phyloP scores from a whole-genome alignment of 2,113 vertebrate genomes.

The Prunella fulvescens region DNA sequence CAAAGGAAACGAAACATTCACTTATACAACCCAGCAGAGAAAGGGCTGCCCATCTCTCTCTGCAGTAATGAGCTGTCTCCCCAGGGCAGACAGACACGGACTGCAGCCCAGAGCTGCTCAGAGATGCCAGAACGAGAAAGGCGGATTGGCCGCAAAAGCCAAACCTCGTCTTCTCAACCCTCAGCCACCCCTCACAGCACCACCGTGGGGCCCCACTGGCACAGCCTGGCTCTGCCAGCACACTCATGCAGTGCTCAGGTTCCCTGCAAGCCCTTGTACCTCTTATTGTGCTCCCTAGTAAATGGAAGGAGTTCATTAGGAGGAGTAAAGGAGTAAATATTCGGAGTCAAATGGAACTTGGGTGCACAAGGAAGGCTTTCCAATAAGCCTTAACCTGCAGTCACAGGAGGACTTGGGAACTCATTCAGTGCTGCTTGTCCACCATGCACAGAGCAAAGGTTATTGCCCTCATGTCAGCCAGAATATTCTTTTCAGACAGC shows the following conservation, averaged over 20 bases:
- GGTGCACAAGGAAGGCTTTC: background rate
- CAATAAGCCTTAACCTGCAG: background rate
- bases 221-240: background rate
- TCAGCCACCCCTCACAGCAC: background rate
- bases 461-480: background rate
- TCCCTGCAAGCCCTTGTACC: background rate
- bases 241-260: background rate
- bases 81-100: background rate
- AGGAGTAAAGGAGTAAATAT: background rate
- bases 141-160: fast-evolving
- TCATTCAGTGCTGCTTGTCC: background rate
- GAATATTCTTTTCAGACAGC: background rate
- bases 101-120: fast-evolving
- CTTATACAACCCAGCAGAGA: background rate
- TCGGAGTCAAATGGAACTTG: background rate
- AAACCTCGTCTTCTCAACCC: background rate
- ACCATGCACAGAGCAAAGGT: background rate
- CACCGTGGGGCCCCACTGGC: fast-evolving
- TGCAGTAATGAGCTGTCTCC: background rate
- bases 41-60: background rate
- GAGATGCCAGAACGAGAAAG: background rate
- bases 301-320: too few species aligned
- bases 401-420: background rate
- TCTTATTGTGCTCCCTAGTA: background rate
- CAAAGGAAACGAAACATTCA: background rate